Conservation (phyloP, 2,113 vertebrate genomes). For the Syrrhaptes paradoxus region DNA sequence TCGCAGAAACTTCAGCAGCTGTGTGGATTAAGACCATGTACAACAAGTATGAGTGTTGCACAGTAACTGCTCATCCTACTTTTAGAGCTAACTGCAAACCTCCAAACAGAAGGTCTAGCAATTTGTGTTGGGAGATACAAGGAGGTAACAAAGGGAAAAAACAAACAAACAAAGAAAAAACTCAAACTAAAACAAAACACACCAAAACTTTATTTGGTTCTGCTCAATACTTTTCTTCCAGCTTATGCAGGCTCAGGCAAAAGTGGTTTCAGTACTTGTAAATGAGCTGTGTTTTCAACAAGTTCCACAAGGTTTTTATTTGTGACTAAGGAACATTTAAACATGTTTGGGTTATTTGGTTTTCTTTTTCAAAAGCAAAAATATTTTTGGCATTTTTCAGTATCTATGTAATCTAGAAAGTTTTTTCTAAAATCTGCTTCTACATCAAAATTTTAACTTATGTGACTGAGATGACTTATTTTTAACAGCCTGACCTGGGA, state of each 20-base stretch:
- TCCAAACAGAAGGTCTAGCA: background rate
- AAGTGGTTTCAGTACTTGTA: background rate
- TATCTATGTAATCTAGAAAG: accelerated
- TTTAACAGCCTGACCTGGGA: background rate
- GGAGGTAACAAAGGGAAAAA: too few relatives aligned
- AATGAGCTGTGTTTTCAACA: background rate
- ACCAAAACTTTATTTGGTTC: background rate
- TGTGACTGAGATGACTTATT: background rate
- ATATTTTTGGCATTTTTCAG: background rate
- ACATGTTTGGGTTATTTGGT: accelerated
- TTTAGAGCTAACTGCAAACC: background rate
- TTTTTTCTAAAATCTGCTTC: background rate
- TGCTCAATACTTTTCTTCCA: background rate
- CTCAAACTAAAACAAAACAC: too few relatives aligned
- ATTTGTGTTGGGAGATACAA: background rate
- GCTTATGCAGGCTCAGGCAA: background rate
- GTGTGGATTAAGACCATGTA: accelerated
- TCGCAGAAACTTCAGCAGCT: background rate
- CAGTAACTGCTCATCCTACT: background rate
- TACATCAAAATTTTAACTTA: background rate
- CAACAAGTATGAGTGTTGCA: background rate
- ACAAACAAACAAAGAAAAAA: too few relatives aligned
- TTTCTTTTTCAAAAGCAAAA: background rate
- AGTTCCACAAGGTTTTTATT: background rate
- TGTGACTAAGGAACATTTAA: background rate